Evolutionary conservation across 2,888 invertebrate species (phyloP).

Genomic region (Antheraea assamensis): DNA sequence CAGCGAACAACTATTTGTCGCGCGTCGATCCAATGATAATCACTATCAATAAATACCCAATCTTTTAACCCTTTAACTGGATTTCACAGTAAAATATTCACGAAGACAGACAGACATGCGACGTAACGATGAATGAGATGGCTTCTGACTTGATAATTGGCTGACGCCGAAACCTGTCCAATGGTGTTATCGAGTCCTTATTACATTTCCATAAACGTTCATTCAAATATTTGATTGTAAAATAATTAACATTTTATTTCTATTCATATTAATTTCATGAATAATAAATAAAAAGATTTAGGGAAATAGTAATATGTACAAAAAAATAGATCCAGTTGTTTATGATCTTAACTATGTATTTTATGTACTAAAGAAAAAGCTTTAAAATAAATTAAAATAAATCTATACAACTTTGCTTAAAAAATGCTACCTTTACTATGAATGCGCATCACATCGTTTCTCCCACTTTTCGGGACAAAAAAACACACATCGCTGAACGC

Average conservation of each 20-base stretch:
- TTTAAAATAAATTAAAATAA: too few relatives aligned
- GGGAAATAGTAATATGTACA: too few relatives aligned
- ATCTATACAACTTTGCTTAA: too few relatives aligned
- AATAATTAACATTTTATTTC: background rate
- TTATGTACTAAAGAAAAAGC: too few relatives aligned
- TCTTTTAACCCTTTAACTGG: background rate
- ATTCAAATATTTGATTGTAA: background rate
- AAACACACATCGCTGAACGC: too few relatives aligned
- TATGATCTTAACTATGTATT: too few relatives aligned
- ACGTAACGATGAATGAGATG: conserved; percentile 22
- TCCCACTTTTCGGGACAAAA: too few relatives aligned
- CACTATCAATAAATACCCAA: background rate
- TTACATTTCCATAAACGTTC: background rate
- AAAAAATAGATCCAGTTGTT: too few relatives aligned
- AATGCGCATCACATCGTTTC: too few relatives aligned
- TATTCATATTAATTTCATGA: too few relatives aligned
- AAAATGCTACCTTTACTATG: too few relatives aligned
- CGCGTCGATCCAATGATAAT: background rate
- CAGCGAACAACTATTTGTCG: background rate
- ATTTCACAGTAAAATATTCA: conserved; percentile 21
- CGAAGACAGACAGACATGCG: conserved; percentile 20
- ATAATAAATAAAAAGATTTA: too few relatives aligned
- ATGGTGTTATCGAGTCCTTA: background rate
- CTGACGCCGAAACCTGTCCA: conserved; percentile 17
- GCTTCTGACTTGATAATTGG: conserved; percentile 24